phyloP scores from a whole-genome alignment of 1,140 invertebrate genomes.

The Proctacanthus coquilletti region DNA sequence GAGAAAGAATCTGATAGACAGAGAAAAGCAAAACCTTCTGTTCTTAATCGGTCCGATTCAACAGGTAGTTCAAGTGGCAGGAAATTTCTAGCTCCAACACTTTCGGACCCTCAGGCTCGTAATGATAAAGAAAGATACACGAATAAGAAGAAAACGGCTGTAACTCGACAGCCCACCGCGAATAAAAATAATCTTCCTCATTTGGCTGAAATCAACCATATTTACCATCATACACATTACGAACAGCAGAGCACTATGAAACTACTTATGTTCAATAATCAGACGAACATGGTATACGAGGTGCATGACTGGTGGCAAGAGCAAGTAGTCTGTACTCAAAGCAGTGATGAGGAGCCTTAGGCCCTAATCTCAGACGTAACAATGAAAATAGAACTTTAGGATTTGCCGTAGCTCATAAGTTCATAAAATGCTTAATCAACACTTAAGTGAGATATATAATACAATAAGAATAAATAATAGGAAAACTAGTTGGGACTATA shows the following conservation, averaged over 20 bases:
- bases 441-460: too few species aligned
- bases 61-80: slow-evolving; percentile 63
- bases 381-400: too few species aligned
- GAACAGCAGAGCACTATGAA: slow-evolving; percentile 11
- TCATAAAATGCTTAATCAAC: too few species aligned
- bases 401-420: too few species aligned
- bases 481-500: too few species aligned
- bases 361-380: too few species aligned
- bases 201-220: slow-evolving; percentile 14
- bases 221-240: slow-evolving; percentile 10
- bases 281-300: slow-evolving; percentile 38
- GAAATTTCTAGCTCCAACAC: slow-evolving; percentile 73
- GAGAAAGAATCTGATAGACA: slow-evolving; percentile 9
- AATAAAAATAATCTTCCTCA: slow-evolving; percentile 3
- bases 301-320: slow-evolving; percentile 50
- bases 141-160: slow-evolving; percentile 23
- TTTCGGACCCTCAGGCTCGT: slow-evolving; percentile 67
- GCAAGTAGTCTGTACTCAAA: slow-evolving; percentile 40
- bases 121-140: slow-evolving; percentile 43
- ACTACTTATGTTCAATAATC: slow-evolving; percentile 29
- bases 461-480: too few species aligned
- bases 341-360: slow-evolving; percentile 36
- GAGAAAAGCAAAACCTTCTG: slow-evolving; percentile 37
- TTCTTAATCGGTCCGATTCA: slow-evolving; percentile 54
- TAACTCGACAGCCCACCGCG: background rate